Evolutionary conservation across 2,113 vertebrate species (phyloP).

Genomic region (Garra rufa): DNA sequence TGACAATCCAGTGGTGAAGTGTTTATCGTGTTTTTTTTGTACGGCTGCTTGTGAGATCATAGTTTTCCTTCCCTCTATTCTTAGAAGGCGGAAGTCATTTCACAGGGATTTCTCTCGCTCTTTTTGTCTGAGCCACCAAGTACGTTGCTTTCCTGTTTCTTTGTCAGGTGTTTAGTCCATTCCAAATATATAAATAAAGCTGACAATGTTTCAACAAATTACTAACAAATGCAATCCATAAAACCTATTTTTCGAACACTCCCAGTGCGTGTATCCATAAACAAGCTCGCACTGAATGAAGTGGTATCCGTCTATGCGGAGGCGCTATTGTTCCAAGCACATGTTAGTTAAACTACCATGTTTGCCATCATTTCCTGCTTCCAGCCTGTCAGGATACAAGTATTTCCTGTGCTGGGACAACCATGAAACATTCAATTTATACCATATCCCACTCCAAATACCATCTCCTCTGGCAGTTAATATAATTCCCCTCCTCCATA

Average conservation of each 20-base stretch:
- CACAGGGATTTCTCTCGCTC: conserved; percentile 11
- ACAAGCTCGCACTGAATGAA: conserved; percentile 3
- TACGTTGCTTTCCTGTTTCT: background rate
- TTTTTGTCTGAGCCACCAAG: background rate
- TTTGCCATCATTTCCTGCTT: conserved; percentile 58
- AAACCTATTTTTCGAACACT: background rate
- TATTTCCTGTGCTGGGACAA: conserved; percentile 56
- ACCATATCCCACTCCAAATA: conserved; percentile 19
- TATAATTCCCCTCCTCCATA: conserved; percentile 50
- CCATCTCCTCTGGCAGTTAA: conserved; percentile 46
- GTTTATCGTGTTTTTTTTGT: conserved; percentile 13
- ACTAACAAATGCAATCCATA: conserved; percentile 1
- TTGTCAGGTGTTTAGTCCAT: conserved; percentile 10
- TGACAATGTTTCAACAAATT: background rate
- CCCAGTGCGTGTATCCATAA: background rate
- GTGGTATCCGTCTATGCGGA: background rate
- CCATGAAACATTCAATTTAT: conserved; percentile 53
- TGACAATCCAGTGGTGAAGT: background rate
- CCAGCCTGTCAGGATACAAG: conserved; percentile 37
- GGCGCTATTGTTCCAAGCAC: conserved; percentile 34
- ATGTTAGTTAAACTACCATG: conserved; percentile 51
- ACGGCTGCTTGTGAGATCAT: conserved; percentile 12
- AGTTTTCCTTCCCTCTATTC: conserved; percentile 43
- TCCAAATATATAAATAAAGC: background rate
- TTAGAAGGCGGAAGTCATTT: conserved; percentile 38